Evolutionary conservation across 1,140 invertebrate genomes (phyloP), one percentile per base, ranked within the genome.

Genomic region (Bombyx mandarina): DNA sequence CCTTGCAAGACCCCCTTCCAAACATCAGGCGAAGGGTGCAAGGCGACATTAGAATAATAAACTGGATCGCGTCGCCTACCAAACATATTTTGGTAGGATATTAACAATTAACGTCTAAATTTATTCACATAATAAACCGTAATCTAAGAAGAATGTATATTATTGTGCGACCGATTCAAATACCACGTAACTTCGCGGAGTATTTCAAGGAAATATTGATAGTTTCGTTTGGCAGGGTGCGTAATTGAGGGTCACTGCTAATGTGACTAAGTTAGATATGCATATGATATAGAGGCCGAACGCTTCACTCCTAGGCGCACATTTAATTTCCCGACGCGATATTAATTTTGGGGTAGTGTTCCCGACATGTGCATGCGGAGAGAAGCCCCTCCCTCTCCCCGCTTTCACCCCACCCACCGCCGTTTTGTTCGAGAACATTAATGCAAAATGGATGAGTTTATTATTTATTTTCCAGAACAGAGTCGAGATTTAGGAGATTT

Each of bases 311-410:
- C 52, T 52, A 62, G 53, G 45, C 54, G 54, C 51, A 65, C 60
- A 54, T 76, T 79, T 73, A 75, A 80, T 77, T 77, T 74, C 52
- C 72, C 61, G 57, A 71, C 58, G 63, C 77, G 61, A 73, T 73
- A 75, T 79, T 74, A 75, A 79, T 78, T 74, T 73, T 60, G 66
- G 75, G 74, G 67, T 74, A 67, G 66, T 67, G 73, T 75, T 75
- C 53, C 57, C 26, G 63, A 65, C 62, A 54, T 57, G 60, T 72
- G 71, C 65, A 63, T 64, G 62, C 62, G 57, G 8, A 8, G 12
- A n/a, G 53, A 46, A 12, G 10, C 45, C 43, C 53, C 8, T 43
- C 43, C 10, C 26, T 35, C 26, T 35, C 26, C 2, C 26, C 26
- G 26, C 26, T 35, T 35, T 35, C 26, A 35, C 26, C 26, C 26